Base-by-base conservation (phyloP, 2,888 invertebrate species). In the Pseudolycoriella hygida region DNA sequence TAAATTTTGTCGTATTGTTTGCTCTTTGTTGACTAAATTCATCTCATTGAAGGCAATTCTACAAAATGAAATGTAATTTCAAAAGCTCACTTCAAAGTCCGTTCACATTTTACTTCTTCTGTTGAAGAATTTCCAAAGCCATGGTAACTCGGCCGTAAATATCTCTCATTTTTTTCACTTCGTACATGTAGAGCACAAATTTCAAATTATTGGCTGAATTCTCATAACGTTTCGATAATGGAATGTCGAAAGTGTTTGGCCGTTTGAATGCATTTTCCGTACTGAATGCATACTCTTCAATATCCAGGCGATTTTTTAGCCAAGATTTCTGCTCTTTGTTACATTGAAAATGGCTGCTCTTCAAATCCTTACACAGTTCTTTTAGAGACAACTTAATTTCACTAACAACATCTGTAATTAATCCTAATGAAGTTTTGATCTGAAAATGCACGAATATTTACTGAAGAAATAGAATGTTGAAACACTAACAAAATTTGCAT, bases 11-110 rank as follows among this genome's bases (percentile, higher is more conserved):
- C 71, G 68, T 34, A 77, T 71, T 12, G 73, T 73, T 43, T 75
- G 64, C 42, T 73, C 67, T 60, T 76, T 74, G 53, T 74, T 72
- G 2, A 68, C 61, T 42, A 67, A 65, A 25, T 71, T 69, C 73
- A 76, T 73, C 53, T 71, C 71, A 54, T 69, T 71, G 58, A 74
- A 78, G 50, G 69, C 70, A 48, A 71, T 72, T 53, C 77, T 77
- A 47, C 17, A 55, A 52, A 52, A 51, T 25, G 25, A 25, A 25
- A 25, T 8, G 5, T 6, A 25, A 25, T 25, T 25, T 4, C 25
- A n/a, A n/a, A n/a, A n/a, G n/a, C 25, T 25, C 25, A 25, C 25
- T 25, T 25, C 25, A 25, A 25, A 25, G 25, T 25, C 25, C 10
- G 32, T 5, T 38, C 18, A 11, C 8, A 14, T 41, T 51, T 44